Conservation (phyloP, 2,113 vertebrate species). For the Corythornis madagascariensis region DNA sequence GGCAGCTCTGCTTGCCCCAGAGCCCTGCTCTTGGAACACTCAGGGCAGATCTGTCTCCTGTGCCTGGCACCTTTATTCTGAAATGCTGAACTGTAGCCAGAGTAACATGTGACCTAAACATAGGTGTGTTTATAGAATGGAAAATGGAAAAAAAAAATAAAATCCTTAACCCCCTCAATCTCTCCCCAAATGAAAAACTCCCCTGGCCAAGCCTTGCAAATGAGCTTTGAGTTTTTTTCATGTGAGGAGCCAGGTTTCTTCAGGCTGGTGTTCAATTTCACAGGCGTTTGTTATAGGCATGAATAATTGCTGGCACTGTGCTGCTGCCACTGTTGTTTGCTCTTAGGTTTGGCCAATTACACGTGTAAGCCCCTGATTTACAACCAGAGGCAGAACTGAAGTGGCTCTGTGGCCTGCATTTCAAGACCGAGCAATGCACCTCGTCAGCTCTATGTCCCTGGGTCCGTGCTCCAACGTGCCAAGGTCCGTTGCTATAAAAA, state of each 20-base stretch:
- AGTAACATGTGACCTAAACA: neutral
- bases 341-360: slow-evolving; percentile 61
- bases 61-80: neutral
- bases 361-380: slow-evolving; percentile 60
- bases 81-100: neutral
- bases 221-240: neutral
- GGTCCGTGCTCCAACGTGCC: neutral
- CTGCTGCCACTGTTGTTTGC: slow-evolving; percentile 59
- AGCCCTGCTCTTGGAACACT: neutral
- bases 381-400: slow-evolving; percentile 52
- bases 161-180: neutral
- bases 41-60: neutral
- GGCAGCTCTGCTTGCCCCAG: neutral
- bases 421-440: neutral
- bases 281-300: slow-evolving; percentile 52
- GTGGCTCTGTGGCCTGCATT: slow-evolving; percentile 48
- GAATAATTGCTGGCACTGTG: slow-evolving; percentile 61
- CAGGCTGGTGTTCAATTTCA: slow-evolving; percentile 28
- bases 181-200: neutral
- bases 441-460: neutral
- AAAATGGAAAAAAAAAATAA: neutral
- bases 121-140: neutral
- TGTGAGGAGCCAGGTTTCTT: slow-evolving; percentile 31
- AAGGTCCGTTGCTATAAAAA: neutral
- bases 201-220: neutral